Conservation (phyloP, 2,113 vertebrate genomes). For the Riparia riparia region DNA sequence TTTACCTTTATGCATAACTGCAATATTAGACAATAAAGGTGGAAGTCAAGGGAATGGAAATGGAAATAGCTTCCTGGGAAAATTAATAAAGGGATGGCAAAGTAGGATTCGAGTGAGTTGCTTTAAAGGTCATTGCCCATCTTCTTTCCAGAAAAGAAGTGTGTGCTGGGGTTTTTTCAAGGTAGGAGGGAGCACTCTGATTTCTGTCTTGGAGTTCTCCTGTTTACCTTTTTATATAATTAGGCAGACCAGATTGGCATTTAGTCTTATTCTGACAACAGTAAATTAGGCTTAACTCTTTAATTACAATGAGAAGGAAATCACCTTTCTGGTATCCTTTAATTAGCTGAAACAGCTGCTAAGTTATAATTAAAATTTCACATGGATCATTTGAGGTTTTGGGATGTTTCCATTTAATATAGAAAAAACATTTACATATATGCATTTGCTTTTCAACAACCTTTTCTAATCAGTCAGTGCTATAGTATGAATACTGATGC, state of each 20-base stretch:
- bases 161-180: neutral
- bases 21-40: conserved; percentile 5
- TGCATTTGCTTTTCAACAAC: conserved; percentile 72
- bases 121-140: conserved; percentile 52
- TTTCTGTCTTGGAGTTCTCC: conserved; percentile 49
- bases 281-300: conserved; percentile 84
- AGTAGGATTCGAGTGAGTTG: neutral
- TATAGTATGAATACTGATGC: conserved; percentile 62
- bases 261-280: conserved; percentile 80
- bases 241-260: conserved; percentile 76
- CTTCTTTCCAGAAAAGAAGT: neutral
- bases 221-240: conserved; percentile 76
- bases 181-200: neutral
- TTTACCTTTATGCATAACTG: neutral
- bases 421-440: conserved; percentile 78
- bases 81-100: conserved; percentile 42
- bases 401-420: conserved; percentile 82
- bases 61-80: conserved; percentile 10
- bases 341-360: conserved; percentile 84
- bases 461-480: conserved; percentile 68
- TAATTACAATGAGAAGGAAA: conserved; percentile 81
- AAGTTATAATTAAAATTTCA: conserved; percentile 86
- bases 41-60: conserved; percentile 35
- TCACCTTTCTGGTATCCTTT: conserved; percentile 80
- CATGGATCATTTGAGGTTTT: conserved; percentile 83